A percentile compares a stretch with the other conserved stretches of the same genome.
Evolutionary conservation across 2,113 vertebrate species (phyloP).

Genomic region (Phodopus roborovskii): DNA sequence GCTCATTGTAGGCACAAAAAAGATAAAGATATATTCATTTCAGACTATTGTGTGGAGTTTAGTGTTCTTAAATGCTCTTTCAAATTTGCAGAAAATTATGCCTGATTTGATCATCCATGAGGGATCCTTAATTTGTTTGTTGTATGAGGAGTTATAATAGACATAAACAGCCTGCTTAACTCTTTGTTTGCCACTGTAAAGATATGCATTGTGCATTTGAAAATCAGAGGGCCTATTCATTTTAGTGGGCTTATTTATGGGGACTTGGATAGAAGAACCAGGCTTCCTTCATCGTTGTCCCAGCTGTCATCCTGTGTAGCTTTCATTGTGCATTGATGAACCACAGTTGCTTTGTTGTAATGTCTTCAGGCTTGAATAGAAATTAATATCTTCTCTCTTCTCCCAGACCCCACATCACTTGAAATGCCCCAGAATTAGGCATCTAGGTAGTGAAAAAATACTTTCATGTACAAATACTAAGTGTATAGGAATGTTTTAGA

Average conservation of each 20-base stretch:
- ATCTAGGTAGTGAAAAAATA: not conserved
- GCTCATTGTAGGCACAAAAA: slow-evolving; percentile 65
- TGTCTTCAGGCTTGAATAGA: slow-evolving; percentile 29
- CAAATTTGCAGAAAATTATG: slow-evolving; percentile 80
- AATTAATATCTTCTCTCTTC: not conserved
- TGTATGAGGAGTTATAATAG: slow-evolving; percentile 51
- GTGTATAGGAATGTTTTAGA: not conserved
- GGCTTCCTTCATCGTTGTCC: not conserved
- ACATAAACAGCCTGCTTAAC: slow-evolving; percentile 68
- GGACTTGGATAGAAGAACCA: not conserved
- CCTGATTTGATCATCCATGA: slow-evolving; percentile 75
- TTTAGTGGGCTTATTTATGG: slow-evolving; percentile 15
- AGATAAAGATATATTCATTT: slow-evolving; percentile 84
- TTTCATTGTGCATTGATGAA: not conserved
- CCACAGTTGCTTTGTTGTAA: slow-evolving; percentile 11
- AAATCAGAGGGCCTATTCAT: not conserved
- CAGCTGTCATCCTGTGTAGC: not conserved
- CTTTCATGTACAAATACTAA: not conserved
- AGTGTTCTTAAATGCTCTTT: slow-evolving; percentile 79
- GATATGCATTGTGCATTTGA: not conserved
- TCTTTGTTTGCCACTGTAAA: slow-evolving; percentile 28
- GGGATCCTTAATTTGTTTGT: slow-evolving; percentile 76
- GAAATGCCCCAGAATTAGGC: not conserved
- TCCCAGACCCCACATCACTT: slow-evolving; percentile 12
- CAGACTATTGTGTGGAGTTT: slow-evolving; percentile 83